These are phyloP conservation scores for Lycaon pictus DNA, from an alignment of 2,113 vertebrate genomes.

Conservation along the genomic window DNA sequence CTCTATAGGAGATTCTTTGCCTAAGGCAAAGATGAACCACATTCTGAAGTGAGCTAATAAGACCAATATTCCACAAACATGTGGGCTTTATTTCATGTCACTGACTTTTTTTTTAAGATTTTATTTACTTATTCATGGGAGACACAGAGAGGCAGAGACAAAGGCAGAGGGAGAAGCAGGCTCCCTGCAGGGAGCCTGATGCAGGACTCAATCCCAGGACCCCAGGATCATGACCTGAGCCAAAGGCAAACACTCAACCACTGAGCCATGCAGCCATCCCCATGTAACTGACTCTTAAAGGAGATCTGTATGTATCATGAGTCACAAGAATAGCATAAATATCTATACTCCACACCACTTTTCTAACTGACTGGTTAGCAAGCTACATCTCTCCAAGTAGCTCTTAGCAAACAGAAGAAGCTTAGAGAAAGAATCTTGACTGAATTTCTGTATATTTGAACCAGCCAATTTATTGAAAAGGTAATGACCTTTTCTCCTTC, in stretches of 20 bases:
- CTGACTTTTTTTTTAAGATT: too few species aligned
- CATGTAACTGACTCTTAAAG: neutral
- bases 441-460: neutral
- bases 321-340: neutral
- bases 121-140: too few species aligned
- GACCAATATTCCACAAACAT: neutral
- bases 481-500: neutral
- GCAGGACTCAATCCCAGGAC: too few species aligned
- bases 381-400: neutral
- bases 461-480: neutral
- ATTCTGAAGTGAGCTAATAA: neutral
- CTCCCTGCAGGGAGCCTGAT: too few species aligned
- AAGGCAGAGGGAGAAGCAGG: too few species aligned
- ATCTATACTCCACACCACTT: neutral
- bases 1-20: neutral
- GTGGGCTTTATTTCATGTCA: neutral
- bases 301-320: neutral
- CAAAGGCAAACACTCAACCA: too few species aligned
- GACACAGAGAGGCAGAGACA: too few species aligned
- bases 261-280: too few species aligned
- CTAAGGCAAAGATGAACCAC: neutral
- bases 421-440: neutral
- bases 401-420: neutral
- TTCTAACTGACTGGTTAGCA: neutral
- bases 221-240: too few species aligned